These are phyloP conservation scores for Microcebus griseorufus DNA, from an alignment of 2,113 vertebrate genomes.

Conservation along the genomic window DNA sequence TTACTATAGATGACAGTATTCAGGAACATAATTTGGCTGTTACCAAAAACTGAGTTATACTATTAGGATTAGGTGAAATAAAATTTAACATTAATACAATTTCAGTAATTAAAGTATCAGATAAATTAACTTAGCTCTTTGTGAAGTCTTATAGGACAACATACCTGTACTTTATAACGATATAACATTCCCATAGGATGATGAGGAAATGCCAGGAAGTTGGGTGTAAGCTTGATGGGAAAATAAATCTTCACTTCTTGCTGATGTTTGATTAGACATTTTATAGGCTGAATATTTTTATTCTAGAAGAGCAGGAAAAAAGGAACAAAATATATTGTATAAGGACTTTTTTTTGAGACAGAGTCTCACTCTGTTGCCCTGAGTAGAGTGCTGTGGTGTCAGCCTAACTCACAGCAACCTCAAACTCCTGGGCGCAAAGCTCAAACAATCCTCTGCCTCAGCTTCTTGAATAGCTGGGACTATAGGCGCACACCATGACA, in stretches of 20 bases:
- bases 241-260: slow-evolving; percentile 84
- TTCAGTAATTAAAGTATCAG: background rate
- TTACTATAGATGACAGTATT: background rate
- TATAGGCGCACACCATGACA: too few relatives aligned
- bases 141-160: background rate
- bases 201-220: slow-evolving; percentile 85
- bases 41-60: background rate
- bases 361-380: too few relatives aligned
- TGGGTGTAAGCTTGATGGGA: slow-evolving; percentile 78
- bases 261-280: slow-evolving; percentile 73
- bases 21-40: background rate
- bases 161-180: slow-evolving; percentile 77
- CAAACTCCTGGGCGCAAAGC: too few relatives aligned
- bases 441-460: too few relatives aligned
- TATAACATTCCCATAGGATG: slow-evolving; percentile 78
- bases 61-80: background rate
- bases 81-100: slow-evolving; percentile 31
- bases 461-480: too few relatives aligned
- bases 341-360: background rate
- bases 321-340: background rate
- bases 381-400: too few relatives aligned
- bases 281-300: slow-evolving; percentile 50
- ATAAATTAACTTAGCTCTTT: background rate
- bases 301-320: slow-evolving; percentile 48
- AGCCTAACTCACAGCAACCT: too few relatives aligned